Evolutionary conservation across 2,797 vertebrate genomes (phyloP).

Genomic region (Enteromius trimaculatus): DNA sequence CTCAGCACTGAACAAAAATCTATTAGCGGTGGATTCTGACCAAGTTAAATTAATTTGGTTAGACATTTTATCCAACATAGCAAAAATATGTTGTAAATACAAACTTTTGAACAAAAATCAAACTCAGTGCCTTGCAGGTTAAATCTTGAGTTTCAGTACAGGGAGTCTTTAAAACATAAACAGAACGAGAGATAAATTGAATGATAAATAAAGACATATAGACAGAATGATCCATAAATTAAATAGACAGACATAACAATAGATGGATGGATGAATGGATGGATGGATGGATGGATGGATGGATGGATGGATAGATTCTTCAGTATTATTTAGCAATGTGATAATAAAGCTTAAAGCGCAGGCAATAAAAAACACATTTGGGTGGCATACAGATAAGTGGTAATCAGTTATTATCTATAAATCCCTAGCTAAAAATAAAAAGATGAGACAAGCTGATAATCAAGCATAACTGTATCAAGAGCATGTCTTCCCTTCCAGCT

Average conservation of each 20-base stretch:
- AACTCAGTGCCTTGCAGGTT: background rate
- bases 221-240: too few species aligned
- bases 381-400: background rate
- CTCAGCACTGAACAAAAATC: background rate
- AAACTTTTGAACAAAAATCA: background rate
- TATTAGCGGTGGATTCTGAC: background rate
- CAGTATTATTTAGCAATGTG: background rate
- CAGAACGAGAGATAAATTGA: too few species aligned
- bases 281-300: background rate
- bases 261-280: too few species aligned
- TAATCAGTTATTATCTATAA: conserved; percentile 21
- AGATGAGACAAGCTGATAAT: conserved; percentile 41
- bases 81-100: background rate
- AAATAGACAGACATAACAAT: too few species aligned
- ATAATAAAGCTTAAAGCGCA: background rate
- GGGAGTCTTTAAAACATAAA: too few species aligned
- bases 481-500: conserved; percentile 33
- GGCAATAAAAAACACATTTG: background rate
- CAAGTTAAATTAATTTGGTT: background rate
- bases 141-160: too few species aligned
- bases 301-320: background rate
- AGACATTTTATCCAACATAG: background rate
- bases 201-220: too few species aligned
- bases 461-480: conserved; percentile 25
- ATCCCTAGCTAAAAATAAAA: conserved; percentile 28